Evolutionary conservation across 1,140 invertebrate genomes (phyloP), one percentile per base, ranked within the genome.

Genomic region (Chironomus tepperi): DNA sequence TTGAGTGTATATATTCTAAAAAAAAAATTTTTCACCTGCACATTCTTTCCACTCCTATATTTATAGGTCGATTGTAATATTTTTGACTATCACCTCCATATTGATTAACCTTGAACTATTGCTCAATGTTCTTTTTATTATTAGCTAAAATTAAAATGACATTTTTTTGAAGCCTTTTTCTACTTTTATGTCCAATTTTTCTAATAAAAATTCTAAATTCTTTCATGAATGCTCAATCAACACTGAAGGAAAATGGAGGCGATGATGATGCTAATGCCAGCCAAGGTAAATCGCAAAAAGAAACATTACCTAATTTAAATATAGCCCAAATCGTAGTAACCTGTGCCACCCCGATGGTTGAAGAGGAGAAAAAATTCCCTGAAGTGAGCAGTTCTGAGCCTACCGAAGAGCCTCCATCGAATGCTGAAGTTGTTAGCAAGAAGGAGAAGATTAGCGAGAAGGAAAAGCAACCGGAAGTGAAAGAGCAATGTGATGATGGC

Each of bases 311-410:
- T 74, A 88, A 88, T 77, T 85, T 94, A 70, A 90, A 90, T 74
- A 91, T 93, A 72, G 92, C 91, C 73, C 91, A 93, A 80, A 94
- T 94, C 77, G 91, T 94, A 7, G 94, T 95, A 79, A 95, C 93
- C 15, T 92, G 92, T 21, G 93, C 93, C 67, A 95, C 93, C 6
- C 93, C 93, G 21, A 93, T 93, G 91, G 84, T 88, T 77, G 93
- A 95, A 82, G 91, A 93, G 77, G 84, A 87, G 6, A 86, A 87
- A 74, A 85, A 88, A 3, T 91, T 90, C 80, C 89, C 89, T 34
- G 84, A 85, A 19, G 80, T 82, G 18, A 57, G 47, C n/a, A n/a
- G 47, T n/a, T 12, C 12, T 57, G 21, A 21, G 67, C 67, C n/a
- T 21, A 19, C 67, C 18, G 24, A 42, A 15, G 74, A 73, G 8